Percentiles rank a stretch among this genome's conserved stretches.
phyloP scores from a whole-genome alignment of 1,140 invertebrate genomes.

The Neodiprion virginianus region DNA sequence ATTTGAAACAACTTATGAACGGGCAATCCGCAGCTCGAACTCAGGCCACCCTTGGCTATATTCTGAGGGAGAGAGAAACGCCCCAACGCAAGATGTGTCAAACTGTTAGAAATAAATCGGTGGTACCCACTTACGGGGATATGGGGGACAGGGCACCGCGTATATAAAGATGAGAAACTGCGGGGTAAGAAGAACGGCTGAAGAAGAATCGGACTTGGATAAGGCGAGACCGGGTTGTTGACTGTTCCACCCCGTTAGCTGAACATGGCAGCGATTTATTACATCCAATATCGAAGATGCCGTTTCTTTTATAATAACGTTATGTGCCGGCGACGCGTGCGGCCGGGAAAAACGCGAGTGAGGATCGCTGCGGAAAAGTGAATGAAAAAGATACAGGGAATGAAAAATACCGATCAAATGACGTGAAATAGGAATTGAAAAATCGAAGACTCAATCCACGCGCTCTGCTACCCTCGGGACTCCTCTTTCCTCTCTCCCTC shows the following conservation, averaged over 20 bases:
- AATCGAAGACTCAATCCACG: too few relatives aligned
- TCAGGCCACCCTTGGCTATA: too few relatives aligned
- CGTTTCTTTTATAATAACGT: conserved; percentile 15
- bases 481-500: too few relatives aligned
- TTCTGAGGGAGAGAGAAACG: too few relatives aligned
- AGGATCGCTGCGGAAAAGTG: too few relatives aligned
- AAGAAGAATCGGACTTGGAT: neutral
- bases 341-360: neutral
- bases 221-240: neutral
- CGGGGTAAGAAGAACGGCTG: neutral
- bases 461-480: too few relatives aligned
- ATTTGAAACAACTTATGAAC: too few relatives aligned
- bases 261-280: conserved; percentile 14
- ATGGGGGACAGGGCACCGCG: neutral
- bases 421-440: neutral
- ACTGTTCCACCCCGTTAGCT: conserved; percentile 15
- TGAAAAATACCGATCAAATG: neutral
- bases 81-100: too few relatives aligned
- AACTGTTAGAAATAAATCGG: too few relatives aligned
- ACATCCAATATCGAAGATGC: conserved; percentile 12
- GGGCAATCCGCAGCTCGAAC: too few relatives aligned
- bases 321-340: conserved; percentile 1
- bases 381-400: too few relatives aligned
- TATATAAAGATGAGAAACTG: conserved; percentile 11
- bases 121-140: neutral